A percentile compares a stretch with the other conserved stretches of the same genome.
These are phyloP conservation scores for Indicator maculatus DNA, from an alignment of 2,113 vertebrate genomes.

Conservation along the genomic window DNA sequence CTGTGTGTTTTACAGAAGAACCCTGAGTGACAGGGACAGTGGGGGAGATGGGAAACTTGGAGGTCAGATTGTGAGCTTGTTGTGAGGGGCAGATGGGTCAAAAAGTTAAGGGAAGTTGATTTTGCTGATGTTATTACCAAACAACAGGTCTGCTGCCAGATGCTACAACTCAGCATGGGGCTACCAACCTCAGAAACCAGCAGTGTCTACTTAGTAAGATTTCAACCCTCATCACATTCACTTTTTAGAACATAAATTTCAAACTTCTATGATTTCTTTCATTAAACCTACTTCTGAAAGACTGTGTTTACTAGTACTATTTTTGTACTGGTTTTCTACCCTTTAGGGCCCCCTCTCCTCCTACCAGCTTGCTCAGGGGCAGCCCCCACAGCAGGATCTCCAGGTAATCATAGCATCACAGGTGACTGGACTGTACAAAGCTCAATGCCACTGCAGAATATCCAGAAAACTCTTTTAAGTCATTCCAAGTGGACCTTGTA, in stretches of 20 bases:
- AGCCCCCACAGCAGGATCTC: neutral
- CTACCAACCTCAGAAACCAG: neutral
- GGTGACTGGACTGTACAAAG: neutral
- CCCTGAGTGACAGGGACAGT: neutral
- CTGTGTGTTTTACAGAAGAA: neutral
- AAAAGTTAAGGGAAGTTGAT: neutral
- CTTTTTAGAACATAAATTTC: neutral
- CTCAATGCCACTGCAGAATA: neutral
- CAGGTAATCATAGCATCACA: neutral
- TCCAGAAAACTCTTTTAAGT: neutral
- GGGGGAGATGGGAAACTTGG: neutral
- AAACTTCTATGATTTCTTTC: neutral
- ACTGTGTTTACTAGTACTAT: neutral
- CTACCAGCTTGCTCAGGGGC: neutral
- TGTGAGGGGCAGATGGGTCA: fast-evolving
- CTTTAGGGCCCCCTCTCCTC: neutral
- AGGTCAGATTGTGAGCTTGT: neutral
- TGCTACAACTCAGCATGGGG: neutral
- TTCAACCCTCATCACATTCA: neutral
- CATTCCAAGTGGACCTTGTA: neutral
- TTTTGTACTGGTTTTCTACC: neutral
- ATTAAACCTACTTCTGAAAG: neutral
- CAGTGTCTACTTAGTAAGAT: neutral
- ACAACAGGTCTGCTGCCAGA: neutral
- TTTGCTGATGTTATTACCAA: neutral